Percentiles rank a stretch among this genome's conserved stretches.
phyloP scores from a whole-genome alignment of 2,113 vertebrate species.

The Lates calcarifer region DNA sequence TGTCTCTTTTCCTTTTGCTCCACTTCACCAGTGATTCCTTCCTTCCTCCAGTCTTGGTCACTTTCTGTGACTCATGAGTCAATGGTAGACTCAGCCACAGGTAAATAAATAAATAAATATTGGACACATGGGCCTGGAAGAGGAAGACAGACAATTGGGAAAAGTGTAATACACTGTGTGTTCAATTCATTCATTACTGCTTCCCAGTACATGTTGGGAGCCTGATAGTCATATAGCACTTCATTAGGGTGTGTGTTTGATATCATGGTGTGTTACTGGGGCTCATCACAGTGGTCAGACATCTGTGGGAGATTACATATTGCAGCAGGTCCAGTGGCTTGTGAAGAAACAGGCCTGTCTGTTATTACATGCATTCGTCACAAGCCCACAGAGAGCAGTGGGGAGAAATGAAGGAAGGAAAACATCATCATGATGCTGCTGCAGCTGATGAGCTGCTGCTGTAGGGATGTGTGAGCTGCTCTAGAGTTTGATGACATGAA shows the following conservation, averaged over 20 bases:
- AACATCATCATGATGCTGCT: not conserved
- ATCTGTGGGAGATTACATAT: slow-evolving; percentile 18
- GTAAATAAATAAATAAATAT: too few relatives aligned
- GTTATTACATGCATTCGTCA: slow-evolving; percentile 13
- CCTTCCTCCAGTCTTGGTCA: too few relatives aligned
- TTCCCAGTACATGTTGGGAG: not conserved
- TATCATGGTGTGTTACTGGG: not conserved
- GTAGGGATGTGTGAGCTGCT: not conserved
- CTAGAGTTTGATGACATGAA: not conserved
- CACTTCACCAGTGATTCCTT: too few relatives aligned
- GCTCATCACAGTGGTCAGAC: not conserved
- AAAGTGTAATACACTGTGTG: too few relatives aligned
- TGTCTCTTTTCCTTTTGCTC: too few relatives aligned
- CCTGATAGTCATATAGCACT: slow-evolving; percentile 14
- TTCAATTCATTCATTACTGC: not conserved
- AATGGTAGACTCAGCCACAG: too few relatives aligned
- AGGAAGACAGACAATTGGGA: too few relatives aligned
- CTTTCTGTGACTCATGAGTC: too few relatives aligned
- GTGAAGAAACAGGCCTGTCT: not conserved
- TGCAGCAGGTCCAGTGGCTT: not conserved
- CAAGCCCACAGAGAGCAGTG: slow-evolving; percentile 22
- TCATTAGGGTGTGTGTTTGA: slow-evolving; percentile 6
- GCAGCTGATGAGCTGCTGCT: slow-evolving; percentile 16
- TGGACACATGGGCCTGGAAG: too few relatives aligned
- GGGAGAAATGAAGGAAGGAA: slow-evolving; percentile 2